Evolutionary conservation across 2,797 vertebrate species (phyloP).

Genomic region (Heterohyrax brucei): DNA sequence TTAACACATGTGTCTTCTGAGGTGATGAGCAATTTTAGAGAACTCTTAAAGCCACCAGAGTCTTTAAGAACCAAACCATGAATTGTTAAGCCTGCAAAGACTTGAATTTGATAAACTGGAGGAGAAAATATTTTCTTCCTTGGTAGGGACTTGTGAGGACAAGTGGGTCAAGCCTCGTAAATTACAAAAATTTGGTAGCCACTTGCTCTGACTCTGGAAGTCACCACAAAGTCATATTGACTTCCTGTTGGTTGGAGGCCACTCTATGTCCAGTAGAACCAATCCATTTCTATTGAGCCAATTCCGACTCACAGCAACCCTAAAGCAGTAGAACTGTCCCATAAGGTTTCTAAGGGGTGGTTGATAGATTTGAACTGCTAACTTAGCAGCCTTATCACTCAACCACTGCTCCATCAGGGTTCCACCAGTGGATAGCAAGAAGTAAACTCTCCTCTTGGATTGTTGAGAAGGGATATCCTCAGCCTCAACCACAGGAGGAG

Average conservation of each 20-base stretch:
- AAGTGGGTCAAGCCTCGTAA: neutral
- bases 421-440: too few species aligned
- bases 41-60: neutral
- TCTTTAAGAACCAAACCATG: neutral
- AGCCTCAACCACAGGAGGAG: too few species aligned
- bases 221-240: neutral
- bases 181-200: neutral
- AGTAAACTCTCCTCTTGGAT: too few species aligned
- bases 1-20: neutral
- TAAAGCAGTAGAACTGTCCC: neutral
- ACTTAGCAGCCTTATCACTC: too few species aligned
- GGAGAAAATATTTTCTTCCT: neutral
- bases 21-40: neutral
- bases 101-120: neutral
- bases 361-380: too few species aligned
- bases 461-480: too few species aligned
- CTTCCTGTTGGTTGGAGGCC: accelerated
- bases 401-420: too few species aligned
- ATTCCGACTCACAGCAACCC: neutral
- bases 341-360: neutral
- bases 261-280: accelerated
- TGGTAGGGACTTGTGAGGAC: neutral
- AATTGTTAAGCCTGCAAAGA: neutral
- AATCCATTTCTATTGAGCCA: neutral
- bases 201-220: too few species aligned